These are phyloP conservation scores for Gadopsis bispinosus DNA, from an alignment of 2,797 vertebrate genomes.

Conservation along the genomic window DNA sequence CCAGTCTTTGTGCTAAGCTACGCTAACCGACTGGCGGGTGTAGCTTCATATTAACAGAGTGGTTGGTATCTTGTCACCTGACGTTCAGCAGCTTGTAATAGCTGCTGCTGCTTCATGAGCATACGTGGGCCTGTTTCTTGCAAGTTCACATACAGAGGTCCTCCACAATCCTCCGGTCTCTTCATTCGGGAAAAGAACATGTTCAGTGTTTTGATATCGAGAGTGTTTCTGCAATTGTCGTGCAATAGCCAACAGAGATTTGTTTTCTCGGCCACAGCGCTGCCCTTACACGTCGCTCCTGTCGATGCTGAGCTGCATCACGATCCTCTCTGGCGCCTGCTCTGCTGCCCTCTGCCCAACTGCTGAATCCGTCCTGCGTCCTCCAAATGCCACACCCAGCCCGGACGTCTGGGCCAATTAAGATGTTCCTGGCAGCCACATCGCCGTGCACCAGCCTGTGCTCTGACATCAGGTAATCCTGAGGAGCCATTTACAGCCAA, in stretches of 20 bases:
- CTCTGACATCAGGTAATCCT: conserved; percentile 83
- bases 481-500: conserved; percentile 18
- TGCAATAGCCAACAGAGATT: background rate
- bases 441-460: conserved; percentile 81
- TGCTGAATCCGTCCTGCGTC: conserved; percentile 57
- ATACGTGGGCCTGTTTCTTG: background rate
- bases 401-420: conserved; percentile 80
- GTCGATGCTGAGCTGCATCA: conserved; percentile 74
- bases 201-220: background rate
- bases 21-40: background rate
- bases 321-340: conserved; percentile 83
- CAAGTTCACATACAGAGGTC: conserved; percentile 74
- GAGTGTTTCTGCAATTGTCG: background rate
- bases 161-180: conserved; percentile 75
- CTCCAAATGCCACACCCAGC: conserved; percentile 77
- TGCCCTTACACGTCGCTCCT: conserved; percentile 81
- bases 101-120: background rate
- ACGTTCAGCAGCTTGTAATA: no score
- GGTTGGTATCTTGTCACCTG: no score
- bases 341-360: conserved; percentile 58
- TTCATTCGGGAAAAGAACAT: conserved; percentile 68
- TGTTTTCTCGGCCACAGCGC: conserved; percentile 8
- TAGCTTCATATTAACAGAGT: conserved; percentile 3
- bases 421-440: conserved; percentile 81
- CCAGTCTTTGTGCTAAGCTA: background rate